Evolutionary conservation across 2,113 vertebrate species (phyloP).

Genomic region (Helogale parvula): DNA sequence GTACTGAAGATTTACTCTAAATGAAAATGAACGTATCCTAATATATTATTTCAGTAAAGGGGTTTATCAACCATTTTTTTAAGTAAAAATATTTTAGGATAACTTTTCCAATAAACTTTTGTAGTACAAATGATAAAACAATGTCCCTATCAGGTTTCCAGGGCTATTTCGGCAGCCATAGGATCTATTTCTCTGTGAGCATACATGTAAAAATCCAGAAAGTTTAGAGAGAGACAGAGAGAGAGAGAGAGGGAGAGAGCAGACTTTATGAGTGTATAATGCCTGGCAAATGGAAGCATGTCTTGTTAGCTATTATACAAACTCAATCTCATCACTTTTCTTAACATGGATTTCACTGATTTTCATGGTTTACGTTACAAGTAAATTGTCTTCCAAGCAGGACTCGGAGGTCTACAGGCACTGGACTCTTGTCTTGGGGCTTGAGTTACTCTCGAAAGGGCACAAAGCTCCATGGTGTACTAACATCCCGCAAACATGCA

Average conservation of each 20-base stretch:
- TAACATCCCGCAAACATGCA: neutral
- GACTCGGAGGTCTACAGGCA: neutral
- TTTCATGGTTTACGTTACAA: neutral
- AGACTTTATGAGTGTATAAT: neutral
- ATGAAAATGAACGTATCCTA: neutral
- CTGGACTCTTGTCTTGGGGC: neutral
- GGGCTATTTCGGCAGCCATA: neutral
- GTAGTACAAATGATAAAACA: neutral
- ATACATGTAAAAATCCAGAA: neutral
- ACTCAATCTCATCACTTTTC: neutral
- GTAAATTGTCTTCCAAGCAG: slow-evolving; percentile 7
- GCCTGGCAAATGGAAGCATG: neutral
- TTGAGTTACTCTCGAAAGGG: neutral
- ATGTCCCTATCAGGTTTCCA: neutral
- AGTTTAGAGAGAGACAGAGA: neutral
- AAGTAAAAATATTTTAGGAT: neutral
- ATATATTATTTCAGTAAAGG: neutral
- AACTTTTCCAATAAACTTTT: neutral
- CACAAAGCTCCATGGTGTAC: neutral
- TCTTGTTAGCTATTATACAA: neutral
- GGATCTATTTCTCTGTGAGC: neutral
- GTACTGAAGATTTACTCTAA: neutral
- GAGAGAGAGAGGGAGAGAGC: neutral
- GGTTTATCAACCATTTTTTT: neutral
- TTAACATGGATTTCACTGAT: neutral